These are phyloP conservation scores for Melitaea cinxia DNA, from an alignment of 1,140 invertebrate species.

Conservation along the genomic window DNA sequence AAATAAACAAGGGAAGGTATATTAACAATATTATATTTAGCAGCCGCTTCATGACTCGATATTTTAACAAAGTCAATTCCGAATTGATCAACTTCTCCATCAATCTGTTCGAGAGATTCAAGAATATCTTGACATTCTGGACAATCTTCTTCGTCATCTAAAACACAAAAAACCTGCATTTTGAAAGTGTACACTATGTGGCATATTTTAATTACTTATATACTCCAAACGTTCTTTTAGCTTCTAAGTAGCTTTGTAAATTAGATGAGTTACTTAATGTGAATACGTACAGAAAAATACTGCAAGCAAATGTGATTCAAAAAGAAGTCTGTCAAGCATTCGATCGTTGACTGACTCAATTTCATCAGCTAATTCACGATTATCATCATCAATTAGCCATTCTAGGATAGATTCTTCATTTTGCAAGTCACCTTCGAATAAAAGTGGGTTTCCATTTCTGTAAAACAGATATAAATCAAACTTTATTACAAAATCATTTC, in stretches of 20 bases:
- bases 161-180: conserved; percentile 28
- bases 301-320: conserved; percentile 93
- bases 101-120: conserved; percentile 94
- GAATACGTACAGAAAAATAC: conserved; percentile 96
- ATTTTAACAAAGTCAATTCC: conserved; percentile 98
- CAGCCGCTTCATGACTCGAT: conserved; percentile 90
- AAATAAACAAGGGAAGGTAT: conserved; percentile 95
- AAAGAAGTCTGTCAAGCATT: conserved; percentile 93
- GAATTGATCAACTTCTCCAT: conserved; percentile 95
- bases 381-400: conserved; percentile 97
- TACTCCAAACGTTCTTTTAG: no score
- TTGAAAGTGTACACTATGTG: neutral
- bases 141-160: conserved; percentile 96
- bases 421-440: conserved; percentile 96
- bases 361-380: conserved; percentile 95
- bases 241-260: no score
- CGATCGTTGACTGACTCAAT: conserved; percentile 95
- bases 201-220: neutral
- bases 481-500: neutral
- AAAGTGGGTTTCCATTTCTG: conserved; percentile 94
- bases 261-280: neutral
- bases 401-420: conserved; percentile 95
- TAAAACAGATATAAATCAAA: conserved; percentile 28
- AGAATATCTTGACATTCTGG: conserved; percentile 94
- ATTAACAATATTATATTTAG: conserved; percentile 90